Evolutionary conservation across 2,797 vertebrate genomes (phyloP).

Genomic region (Pangasius mekongensis): DNA sequence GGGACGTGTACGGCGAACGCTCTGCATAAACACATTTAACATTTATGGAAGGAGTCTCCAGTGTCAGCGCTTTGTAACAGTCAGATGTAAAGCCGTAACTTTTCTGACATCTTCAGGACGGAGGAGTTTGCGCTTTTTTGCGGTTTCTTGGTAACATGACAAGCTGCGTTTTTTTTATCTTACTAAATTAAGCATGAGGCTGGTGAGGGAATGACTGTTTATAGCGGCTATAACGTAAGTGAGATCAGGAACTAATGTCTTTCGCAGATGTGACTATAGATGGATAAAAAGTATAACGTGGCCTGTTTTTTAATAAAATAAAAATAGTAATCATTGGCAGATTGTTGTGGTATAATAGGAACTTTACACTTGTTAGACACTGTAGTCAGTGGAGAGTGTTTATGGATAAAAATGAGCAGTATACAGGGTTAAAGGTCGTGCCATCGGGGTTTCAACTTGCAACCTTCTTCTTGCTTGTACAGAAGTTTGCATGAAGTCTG

Average conservation of each 20-base stretch:
- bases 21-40: not conserved
- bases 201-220: not conserved
- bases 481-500: not conserved
- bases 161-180: not conserved
- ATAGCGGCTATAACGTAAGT: not conserved
- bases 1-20: not conserved
- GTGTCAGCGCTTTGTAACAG: not conserved
- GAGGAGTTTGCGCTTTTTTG: not conserved
- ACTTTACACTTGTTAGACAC: not conserved
- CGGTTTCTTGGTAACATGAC: not conserved
- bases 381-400: not conserved
- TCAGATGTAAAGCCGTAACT: not conserved
- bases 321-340: no score
- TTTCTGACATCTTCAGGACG: not conserved
- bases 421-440: not conserved
- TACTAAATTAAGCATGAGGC: not conserved
- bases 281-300: not conserved
- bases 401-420: not conserved
- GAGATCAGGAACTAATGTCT: not conserved
- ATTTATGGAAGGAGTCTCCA: conserved; percentile 6
- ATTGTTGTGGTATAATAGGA: not conserved
- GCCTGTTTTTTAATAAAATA: not conserved
- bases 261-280: not conserved
- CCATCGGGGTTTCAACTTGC: not conserved
- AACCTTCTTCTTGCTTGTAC: not conserved